phyloP scores from a whole-genome alignment of 2,797 vertebrate genomes.

The Simalia tracyae region DNA sequence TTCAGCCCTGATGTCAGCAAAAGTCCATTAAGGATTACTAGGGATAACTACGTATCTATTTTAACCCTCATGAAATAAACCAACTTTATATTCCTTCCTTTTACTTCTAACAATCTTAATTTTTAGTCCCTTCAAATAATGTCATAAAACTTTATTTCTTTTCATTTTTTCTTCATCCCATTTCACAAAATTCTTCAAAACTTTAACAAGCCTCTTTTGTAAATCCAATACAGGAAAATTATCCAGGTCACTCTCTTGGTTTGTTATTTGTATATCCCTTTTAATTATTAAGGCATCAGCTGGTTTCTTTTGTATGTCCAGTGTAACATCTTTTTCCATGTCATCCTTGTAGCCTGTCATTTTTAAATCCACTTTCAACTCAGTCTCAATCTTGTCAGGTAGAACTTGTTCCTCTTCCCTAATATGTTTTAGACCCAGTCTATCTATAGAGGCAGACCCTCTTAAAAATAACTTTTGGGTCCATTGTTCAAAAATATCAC shows the following conservation, averaged over 20 bases:
- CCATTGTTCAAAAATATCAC: neutral
- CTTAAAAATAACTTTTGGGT: neutral
- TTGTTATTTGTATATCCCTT: neutral
- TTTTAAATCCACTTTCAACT: neutral
- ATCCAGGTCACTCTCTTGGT: neutral
- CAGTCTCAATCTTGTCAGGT: neutral
- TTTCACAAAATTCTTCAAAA: neutral
- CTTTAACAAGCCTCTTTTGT: neutral
- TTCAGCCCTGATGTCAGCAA: neutral
- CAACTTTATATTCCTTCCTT: neutral
- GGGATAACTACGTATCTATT: too few relatives aligned
- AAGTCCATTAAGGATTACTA: too few relatives aligned
- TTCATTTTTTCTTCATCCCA: neutral
- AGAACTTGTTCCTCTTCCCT: neutral
- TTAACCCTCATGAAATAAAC: neutral
- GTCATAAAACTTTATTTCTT: neutral
- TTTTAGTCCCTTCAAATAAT: neutral
- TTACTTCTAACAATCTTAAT: neutral
- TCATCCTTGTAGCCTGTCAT: neutral
- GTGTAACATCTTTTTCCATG: neutral
- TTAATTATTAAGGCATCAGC: neutral
- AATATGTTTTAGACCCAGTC: neutral
- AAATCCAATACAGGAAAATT: neutral
- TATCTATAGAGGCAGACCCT: neutral
- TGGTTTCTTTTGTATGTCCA: neutral